Conservation (phyloP, 1,140 invertebrate species). For the Ectropis grisescens region DNA sequence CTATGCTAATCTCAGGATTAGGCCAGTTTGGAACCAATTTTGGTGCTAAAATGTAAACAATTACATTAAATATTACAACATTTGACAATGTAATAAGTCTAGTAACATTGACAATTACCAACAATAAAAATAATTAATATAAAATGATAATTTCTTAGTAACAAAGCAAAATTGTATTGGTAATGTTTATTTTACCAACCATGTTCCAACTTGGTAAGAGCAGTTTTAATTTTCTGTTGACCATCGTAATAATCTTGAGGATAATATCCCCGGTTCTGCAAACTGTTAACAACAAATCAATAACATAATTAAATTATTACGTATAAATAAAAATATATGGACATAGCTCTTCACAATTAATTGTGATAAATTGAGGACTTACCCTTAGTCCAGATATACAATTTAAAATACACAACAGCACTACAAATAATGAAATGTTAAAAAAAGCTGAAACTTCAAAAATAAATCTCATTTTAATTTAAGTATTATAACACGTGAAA, state of each 20-base stretch:
- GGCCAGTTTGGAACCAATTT: constrained; percentile 70
- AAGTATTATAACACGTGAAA: too few species aligned
- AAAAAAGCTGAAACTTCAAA: neutral
- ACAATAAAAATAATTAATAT: neutral
- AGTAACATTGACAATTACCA: neutral
- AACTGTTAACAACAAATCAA: too few species aligned
- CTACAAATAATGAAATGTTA: constrained; percentile 6
- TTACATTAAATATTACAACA: neutral
- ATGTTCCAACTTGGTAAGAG: constrained; percentile 34
- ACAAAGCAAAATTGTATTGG: neutral
- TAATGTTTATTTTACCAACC: constrained; percentile 22
- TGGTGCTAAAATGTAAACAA: constrained; percentile 32
- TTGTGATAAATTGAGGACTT: constrained; percentile 7
- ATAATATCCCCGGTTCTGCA: constrained; percentile 30
- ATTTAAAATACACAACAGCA: constrained; percentile 16
- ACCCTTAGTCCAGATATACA: constrained; percentile 33
- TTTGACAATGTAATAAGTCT: constrained; percentile 3
- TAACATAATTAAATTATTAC: too few species aligned
- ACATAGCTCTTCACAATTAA: constrained; percentile 3
- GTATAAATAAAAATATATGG: constrained; percentile 1
- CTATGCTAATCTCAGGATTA: constrained; percentile 68
- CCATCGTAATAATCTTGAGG: constrained; percentile 26
- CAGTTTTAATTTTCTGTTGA: constrained; percentile 31
- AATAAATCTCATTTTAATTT: neutral
- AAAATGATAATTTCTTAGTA: neutral